These are phyloP conservation scores for Narcine bancroftii DNA, from an alignment of 2,113 vertebrate genomes.

Conservation along the genomic window DNA sequence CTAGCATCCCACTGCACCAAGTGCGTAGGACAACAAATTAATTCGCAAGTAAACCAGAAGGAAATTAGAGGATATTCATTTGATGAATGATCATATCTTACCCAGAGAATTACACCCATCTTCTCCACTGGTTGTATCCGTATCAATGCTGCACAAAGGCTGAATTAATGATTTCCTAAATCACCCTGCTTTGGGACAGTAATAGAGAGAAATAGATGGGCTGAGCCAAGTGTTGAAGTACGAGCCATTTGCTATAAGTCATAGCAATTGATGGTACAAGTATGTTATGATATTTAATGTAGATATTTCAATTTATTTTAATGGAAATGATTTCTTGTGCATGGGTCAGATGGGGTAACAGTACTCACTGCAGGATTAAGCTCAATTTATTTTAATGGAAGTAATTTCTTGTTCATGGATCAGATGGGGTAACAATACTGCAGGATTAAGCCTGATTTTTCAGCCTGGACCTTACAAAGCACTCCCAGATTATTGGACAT, in stretches of 20 bases:
- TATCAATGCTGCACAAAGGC: neutral
- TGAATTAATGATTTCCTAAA: conserved; percentile 27
- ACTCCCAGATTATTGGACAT: neutral
- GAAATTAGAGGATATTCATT: neutral
- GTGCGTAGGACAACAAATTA: conserved; percentile 2
- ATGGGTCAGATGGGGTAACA: neutral
- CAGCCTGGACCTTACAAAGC: too few relatives aligned
- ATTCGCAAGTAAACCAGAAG: conserved; percentile 15
- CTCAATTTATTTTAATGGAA: too few relatives aligned
- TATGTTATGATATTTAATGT: conserved; percentile 20
- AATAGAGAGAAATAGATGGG: conserved; percentile 20
- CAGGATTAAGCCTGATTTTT: too few relatives aligned
- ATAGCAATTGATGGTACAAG: neutral
- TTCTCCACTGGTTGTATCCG: neutral
- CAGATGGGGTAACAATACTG: too few relatives aligned
- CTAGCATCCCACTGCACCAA: neutral
- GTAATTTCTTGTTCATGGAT: too few relatives aligned
- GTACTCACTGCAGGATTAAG: neutral
- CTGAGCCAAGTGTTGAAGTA: neutral
- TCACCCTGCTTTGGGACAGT: conserved; percentile 7
- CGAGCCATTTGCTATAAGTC: neutral
- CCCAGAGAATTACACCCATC: conserved; percentile 2
- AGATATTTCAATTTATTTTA: conserved; percentile 22
- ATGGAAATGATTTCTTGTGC: conserved; percentile 16
- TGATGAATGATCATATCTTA: conserved; percentile 27